Evolutionary conservation across 1,140 invertebrate species (phyloP).

Genomic region (Drosophila orosa): DNA sequence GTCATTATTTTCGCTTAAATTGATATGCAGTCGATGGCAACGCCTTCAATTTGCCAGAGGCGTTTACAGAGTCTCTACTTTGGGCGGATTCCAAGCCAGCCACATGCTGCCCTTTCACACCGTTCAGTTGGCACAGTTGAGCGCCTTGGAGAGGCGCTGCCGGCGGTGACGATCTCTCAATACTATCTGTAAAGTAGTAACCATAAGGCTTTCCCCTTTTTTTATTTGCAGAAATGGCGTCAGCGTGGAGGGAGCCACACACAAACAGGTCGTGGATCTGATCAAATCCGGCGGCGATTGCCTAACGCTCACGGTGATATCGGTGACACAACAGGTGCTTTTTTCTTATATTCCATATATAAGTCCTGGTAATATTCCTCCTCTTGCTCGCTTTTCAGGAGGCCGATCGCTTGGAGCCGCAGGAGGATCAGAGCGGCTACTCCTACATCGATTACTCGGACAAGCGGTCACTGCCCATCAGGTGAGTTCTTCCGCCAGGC

Average conservation of each 20-base stretch:
- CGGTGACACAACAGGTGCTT: slow-evolving; percentile 90
- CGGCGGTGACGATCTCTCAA: slow-evolving; percentile 57
- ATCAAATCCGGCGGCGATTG: slow-evolving; percentile 99
- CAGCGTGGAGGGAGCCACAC: slow-evolving; percentile 99
- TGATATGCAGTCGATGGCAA: slow-evolving; percentile 13
- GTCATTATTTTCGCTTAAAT: slow-evolving; percentile 29
- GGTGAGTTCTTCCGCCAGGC: slow-evolving; percentile 44
- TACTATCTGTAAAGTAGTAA: too few relatives aligned
- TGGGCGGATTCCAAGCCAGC: neutral
- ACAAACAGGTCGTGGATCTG: slow-evolving; percentile 99
- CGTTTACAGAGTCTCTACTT: slow-evolving; percentile 2
- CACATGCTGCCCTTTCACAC: slow-evolving; percentile 77
- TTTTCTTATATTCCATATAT: neutral
- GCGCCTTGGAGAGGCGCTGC: slow-evolving; percentile 57
- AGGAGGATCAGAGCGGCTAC: slow-evolving; percentile 94
- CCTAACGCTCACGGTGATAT: slow-evolving; percentile 97
- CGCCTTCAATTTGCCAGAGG: slow-evolving; percentile 7
- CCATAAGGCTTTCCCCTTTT: too few relatives aligned
- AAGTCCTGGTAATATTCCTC: too few relatives aligned
- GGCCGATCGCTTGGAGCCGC: slow-evolving; percentile 93
- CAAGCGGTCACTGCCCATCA: slow-evolving; percentile 97
- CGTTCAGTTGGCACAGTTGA: slow-evolving; percentile 67
- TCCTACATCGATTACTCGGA: slow-evolving; percentile 99
- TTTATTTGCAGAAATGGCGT: slow-evolving; percentile 93
- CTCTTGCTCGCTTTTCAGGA: slow-evolving; percentile 86